Percentiles rank a stretch among this genome's conserved stretches.
Evolutionary conservation across 2,888 invertebrate species (phyloP).

Genomic region (Luffia ferchaultella): DNA sequence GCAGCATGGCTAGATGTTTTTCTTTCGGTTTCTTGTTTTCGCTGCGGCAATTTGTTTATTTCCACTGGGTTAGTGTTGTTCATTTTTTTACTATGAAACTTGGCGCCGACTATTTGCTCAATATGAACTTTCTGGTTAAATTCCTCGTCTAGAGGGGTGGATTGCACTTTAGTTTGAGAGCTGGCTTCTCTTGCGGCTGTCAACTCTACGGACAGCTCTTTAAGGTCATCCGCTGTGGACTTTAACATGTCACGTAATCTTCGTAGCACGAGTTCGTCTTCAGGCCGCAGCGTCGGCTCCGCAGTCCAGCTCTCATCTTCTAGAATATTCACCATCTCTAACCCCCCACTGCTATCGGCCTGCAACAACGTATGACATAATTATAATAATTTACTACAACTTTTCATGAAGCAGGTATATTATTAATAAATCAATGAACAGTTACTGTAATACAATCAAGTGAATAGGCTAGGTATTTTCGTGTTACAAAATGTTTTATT

Average conservation of each 20-base stretch:
- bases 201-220: conserved; percentile 48
- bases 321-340: conserved; percentile 53
- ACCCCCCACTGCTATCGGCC: conserved; percentile 55
- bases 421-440: no score
- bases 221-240: conserved; percentile 54
- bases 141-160: conserved; percentile 49
- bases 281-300: conserved; percentile 47
- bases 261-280: conserved; percentile 50
- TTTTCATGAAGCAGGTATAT: no score
- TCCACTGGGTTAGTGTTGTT: no score
- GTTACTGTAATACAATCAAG: no score
- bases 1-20: background rate
- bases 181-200: conserved; percentile 39
- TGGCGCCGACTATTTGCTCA: conserved; percentile 56
- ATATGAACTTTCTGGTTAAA: conserved; percentile 57
- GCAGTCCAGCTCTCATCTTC: conserved; percentile 50
- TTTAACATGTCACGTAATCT: conserved; percentile 56
- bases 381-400: no score
- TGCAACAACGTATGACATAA: conserved; percentile 20
- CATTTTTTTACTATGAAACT: conserved; percentile 50
- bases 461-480: no score
- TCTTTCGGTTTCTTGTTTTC: background rate
- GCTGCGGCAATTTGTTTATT: no score
- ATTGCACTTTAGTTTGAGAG: conserved; percentile 34
- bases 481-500: no score